Percentiles rank a stretch among this genome's conserved stretches.
These are phyloP conservation scores for Xiphophorus couchianus DNA, from an alignment of 2,113 vertebrate genomes.

Conservation along the genomic window DNA sequence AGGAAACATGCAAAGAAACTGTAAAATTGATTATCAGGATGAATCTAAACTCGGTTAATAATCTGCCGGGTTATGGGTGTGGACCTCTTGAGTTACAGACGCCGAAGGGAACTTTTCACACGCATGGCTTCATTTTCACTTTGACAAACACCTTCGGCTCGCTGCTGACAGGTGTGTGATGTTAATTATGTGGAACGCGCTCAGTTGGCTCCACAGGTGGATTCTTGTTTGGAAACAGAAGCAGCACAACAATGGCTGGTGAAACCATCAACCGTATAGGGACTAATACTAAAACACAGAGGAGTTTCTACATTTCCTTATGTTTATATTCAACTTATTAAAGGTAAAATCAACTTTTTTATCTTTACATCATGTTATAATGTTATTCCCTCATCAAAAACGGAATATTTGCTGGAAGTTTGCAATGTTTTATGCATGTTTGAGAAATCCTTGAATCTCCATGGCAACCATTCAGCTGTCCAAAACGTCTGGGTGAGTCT, in stretches of 20 bases:
- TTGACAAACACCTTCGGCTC: not conserved
- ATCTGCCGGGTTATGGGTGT: slow-evolving; percentile 13
- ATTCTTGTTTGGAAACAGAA: not conserved
- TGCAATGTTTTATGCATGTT: too few relatives aligned
- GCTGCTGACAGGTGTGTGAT: not conserved
- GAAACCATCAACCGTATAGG: not conserved
- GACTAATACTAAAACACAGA: not conserved
- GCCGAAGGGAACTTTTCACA: not conserved
- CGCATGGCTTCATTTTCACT: not conserved
- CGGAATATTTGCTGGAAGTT: too few relatives aligned
- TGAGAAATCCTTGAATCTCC: too few relatives aligned
- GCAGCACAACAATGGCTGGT: too few relatives aligned
- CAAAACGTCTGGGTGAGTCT: too few relatives aligned
- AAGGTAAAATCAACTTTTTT: too few relatives aligned
- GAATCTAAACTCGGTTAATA: slow-evolving; percentile 29
- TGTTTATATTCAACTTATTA: not conserved
- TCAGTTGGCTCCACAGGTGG: not conserved
- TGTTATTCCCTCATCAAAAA: too few relatives aligned
- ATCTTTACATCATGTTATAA: too few relatives aligned
- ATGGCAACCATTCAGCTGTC: too few relatives aligned
- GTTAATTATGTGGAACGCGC: not conserved
- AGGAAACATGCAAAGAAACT: not conserved
- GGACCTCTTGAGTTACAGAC: not conserved
- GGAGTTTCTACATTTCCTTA: not conserved
- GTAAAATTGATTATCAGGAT: slow-evolving; percentile 18